Evolutionary conservation across 2,113 vertebrate genomes (phyloP).

Genomic region (Hippopotamus amphibius): DNA sequence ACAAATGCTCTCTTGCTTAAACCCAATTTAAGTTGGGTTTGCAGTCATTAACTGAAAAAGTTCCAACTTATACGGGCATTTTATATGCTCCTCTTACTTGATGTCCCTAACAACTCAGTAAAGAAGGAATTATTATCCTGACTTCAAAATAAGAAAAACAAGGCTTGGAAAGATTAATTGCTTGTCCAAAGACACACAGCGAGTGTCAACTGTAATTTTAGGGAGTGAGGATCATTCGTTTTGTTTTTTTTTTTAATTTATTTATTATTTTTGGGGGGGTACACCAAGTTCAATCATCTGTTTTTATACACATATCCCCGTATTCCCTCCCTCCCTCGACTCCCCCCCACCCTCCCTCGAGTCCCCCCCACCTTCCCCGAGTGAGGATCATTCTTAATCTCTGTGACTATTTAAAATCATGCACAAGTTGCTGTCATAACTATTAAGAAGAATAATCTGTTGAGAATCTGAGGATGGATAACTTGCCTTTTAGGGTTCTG

Average conservation of each 20-base stretch:
- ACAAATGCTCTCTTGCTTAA: neutral
- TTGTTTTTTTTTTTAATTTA: no score
- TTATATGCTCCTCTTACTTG: neutral
- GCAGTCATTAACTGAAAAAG: neutral
- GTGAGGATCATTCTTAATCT: neutral
- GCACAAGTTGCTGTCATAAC: neutral
- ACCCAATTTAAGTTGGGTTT: neutral
- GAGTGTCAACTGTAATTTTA: neutral
- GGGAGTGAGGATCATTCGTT: neutral
- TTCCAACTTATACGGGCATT: neutral
- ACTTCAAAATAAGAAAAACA: slow-evolving; percentile 27
- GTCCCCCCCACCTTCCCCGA: neutral
- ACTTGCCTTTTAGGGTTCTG: neutral
- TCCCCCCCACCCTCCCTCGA: no score
- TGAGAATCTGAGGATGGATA: neutral
- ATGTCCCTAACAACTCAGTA: neutral
- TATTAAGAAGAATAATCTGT: neutral
- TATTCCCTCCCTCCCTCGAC: no score
- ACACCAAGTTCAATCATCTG: no score
- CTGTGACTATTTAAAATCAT: neutral
- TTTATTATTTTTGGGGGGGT: no score
- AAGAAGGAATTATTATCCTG: neutral
- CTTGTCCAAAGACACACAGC: neutral
- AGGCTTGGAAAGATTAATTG: slow-evolving; percentile 18
- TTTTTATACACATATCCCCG: no score